Evolutionary conservation across 2,113 vertebrate genomes (phyloP).

Genomic region (Numida meleagris): DNA sequence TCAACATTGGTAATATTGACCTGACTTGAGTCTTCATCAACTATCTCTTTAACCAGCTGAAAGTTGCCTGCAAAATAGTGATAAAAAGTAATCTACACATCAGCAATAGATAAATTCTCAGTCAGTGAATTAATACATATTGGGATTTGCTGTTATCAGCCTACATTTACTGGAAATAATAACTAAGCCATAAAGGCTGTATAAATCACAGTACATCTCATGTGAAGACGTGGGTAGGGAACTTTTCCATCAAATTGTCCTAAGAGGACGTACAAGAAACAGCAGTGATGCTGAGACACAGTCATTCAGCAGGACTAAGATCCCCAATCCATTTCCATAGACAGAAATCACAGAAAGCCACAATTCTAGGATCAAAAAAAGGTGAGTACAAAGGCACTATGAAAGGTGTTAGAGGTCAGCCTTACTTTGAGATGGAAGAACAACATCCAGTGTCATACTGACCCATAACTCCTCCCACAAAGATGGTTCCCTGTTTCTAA

Average conservation of each 20-base stretch:
- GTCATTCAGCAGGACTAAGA: background rate
- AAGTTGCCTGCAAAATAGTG: constrained; percentile 82
- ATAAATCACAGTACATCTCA: background rate
- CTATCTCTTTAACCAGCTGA: constrained; percentile 92
- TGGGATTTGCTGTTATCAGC: background rate
- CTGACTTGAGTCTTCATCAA: constrained; percentile 90
- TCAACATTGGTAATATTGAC: constrained; percentile 93
- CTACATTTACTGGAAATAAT: background rate
- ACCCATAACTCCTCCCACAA: background rate
- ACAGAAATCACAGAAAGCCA: background rate
- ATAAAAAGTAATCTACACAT: background rate
- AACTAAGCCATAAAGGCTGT: background rate
- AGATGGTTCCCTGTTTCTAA: background rate
- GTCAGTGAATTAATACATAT: background rate
- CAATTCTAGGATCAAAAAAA: background rate
- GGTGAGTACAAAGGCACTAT: background rate
- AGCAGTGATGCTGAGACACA: background rate
- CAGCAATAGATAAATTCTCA: background rate
- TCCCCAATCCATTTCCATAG: background rate
- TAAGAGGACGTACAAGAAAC: background rate
- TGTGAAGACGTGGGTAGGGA: background rate
- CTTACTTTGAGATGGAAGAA: background rate
- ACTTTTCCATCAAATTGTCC: background rate
- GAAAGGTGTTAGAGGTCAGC: background rate
- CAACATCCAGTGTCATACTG: background rate